Evolutionary conservation across 2,797 vertebrate species (phyloP), one percentile per base, ranked within the genome.

Genomic region (Garrulus glandarius): DNA sequence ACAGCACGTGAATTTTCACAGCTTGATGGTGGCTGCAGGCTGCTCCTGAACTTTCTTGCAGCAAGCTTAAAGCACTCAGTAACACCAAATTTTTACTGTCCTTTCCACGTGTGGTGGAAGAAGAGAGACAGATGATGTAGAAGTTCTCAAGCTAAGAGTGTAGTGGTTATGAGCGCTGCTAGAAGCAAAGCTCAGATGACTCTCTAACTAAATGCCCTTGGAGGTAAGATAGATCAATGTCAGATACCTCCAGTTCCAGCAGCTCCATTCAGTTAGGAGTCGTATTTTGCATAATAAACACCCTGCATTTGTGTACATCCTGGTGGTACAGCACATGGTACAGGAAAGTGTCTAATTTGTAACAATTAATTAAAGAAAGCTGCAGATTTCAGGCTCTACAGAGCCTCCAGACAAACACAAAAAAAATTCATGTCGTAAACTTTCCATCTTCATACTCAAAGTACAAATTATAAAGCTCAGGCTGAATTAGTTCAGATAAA

Each of bases 131-230:
- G 34, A 37, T 36, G 34, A 52, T 16, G 12, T 1, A 64, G 32
- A 59, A 53, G 26, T 27, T 84, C 63, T 79, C 39, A 50, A 47
- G n/a, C 14, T 63, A 36, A 61, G 43, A 85, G 59, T 11, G 15
- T n/a, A 27, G 18, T 52, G 17, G 32, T 76, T 75, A 69, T 13
- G 37, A 91, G 70, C 0, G 0, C 30, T 67, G 8, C 10, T 29
- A 86, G 44, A 56, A 86, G 29, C 12, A 63, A 82, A 87, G 26
- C 23, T 72, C 29, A 85, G 27, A 37, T 0, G 0, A 41, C 32
- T 52, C 37, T 50, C 26, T 55, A 75, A 69, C 13, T 30, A 43
- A 78, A 78, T 13, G 6, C 11, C 11, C 26, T 77, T 11, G 3
- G 37, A 82, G 13, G 16, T 65, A 17, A 46, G 37, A 49, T 74